Evolutionary conservation across 35 echinoderm and acorn worm genomes (phyloP).

Genomic region (Apostichopus californicus): DNA sequence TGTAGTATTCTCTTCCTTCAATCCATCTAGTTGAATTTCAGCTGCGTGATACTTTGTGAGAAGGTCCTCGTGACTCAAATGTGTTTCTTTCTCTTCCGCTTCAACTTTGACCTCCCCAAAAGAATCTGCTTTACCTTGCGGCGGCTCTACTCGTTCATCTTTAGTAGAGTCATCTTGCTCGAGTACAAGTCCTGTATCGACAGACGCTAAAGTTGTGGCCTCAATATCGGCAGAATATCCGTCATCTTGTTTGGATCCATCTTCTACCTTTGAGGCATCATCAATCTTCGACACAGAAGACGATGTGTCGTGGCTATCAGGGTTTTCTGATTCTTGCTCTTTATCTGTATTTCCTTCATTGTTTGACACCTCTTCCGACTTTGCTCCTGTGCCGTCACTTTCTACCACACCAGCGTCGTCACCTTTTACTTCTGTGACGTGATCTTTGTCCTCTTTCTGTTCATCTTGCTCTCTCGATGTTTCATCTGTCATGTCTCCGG

Average conservation of each 20-base stretch:
- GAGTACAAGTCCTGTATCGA: neutral
- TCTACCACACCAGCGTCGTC: slow-evolving; percentile 1
- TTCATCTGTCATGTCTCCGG: neutral
- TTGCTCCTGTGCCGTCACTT: neutral
- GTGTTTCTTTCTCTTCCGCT: slow-evolving; percentile 2
- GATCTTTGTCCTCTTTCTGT: neutral
- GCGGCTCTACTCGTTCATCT: neutral
- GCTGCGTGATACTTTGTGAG: slow-evolving; percentile 58
- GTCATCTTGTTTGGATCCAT: slow-evolving; percentile 15
- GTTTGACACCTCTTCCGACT: neutral
- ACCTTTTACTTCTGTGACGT: neutral
- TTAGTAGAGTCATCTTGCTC: slow-evolving; percentile 37
- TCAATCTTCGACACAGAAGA: slow-evolving; percentile 6
- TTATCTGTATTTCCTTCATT: too few relatives aligned
- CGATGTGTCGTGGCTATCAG: neutral
- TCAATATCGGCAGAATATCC: neutral
- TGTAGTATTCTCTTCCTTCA: slow-evolving; percentile 68
- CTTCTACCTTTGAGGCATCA: neutral
- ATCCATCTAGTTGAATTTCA: slow-evolving; percentile 48
- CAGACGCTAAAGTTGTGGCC: neutral
- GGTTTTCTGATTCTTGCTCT: neutral
- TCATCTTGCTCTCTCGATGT: too few relatives aligned
- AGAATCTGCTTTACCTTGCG: neutral
- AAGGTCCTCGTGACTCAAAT: slow-evolving; percentile 23
- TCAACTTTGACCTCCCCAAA: slow-evolving; percentile 3